Evolutionary conservation across 2,888 invertebrate species (phyloP), one percentile per base, ranked within the genome.

Genomic region (Platynereis dumerilii): DNA sequence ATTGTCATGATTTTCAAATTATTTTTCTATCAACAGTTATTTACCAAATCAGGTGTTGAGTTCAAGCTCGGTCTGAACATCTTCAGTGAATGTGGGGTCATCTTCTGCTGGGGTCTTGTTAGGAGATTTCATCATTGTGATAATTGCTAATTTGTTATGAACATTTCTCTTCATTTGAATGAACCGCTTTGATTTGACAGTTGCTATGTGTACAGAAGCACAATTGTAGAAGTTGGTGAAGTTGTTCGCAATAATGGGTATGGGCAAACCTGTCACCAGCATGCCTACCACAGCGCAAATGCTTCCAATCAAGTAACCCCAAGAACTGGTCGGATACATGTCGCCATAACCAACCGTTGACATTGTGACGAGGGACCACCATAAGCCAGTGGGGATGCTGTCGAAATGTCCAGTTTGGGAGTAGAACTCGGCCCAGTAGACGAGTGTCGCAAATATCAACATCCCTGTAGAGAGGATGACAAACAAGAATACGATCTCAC

Each of bases 361-460:
- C 67, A 67, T 67, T 59, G 67, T 67, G 15, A 67, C 39, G 15
- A 67, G 48, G 5, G 64, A n/a, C 67, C 67, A 67, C 67, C 67
- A 67, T 59, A 64, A 67, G 3, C 60, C 60, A 15, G 48, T 57
- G 27, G 68, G 68, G 17, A 68, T 65, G 53, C n/a, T 58, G 1
- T 12, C 7, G 44, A 68, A 65, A 10, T 55, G 27, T 48, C 20
- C n/a, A 24, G 48, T 34, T 24, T 60, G 52, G 5, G 29, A 20
- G 56, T 61, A 26, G 39, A 68, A 68, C 56, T 68, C 65, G 3
- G 68, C 60, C 29, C 22, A 65, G 60, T 61, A 68, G 39, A 68
- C 28, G 15, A 65, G 54, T n/a, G 65, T 65, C 17, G 68, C 52
- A 54, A 65, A 68, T 17, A 65, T 44, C 1, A 68, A 28, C 61